Conservation (phyloP, 2,888 invertebrate genomes). For the Caenorhabditis angaria region DNA sequence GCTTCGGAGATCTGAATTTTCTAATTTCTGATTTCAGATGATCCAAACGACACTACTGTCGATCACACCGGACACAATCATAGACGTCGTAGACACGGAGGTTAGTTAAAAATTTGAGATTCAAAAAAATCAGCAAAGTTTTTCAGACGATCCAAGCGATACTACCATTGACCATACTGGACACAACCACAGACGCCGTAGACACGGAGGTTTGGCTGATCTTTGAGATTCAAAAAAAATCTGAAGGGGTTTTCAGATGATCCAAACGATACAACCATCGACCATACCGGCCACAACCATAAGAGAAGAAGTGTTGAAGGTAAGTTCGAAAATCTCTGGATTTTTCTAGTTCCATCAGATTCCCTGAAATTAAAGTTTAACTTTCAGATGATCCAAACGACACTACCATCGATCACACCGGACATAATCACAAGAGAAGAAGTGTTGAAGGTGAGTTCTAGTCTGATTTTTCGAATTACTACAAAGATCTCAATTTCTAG, state of each 20-base stretch:
- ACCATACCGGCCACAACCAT: constrained; percentile 47
- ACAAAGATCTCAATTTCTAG: too few species aligned
- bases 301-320: constrained; percentile 12
- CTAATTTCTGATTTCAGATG: too few species aligned
- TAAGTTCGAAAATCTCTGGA: too few species aligned
- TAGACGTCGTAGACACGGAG: constrained; percentile 29
- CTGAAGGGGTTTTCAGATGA: constrained; percentile 39
- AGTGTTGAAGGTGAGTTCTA: constrained; percentile 14
- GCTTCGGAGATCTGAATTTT: too few species aligned
- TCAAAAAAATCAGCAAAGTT: too few species aligned
- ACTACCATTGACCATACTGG: constrained; percentile 40
- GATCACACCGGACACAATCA: constrained; percentile 51
- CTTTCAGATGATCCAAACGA: constrained; percentile 47
- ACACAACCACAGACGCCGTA: constrained; percentile 43
- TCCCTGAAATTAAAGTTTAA: not conserved
- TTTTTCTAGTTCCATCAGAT: constrained; percentile 3
- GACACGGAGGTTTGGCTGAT: constrained; percentile 15
- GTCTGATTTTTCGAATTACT: too few species aligned
- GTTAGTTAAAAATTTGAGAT: not conserved
- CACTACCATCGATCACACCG: constrained; percentile 50
- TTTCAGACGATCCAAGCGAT: constrained; percentile 35
- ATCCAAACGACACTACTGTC: too few species aligned
- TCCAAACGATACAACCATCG: constrained; percentile 51
- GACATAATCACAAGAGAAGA: constrained; percentile 41
- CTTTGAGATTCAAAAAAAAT: too few species aligned